Percentiles rank a stretch among this genome's conserved stretches.
Conservation (phyloP, 1,140 invertebrate species). For the Ceratosolen fusciceps region DNA sequence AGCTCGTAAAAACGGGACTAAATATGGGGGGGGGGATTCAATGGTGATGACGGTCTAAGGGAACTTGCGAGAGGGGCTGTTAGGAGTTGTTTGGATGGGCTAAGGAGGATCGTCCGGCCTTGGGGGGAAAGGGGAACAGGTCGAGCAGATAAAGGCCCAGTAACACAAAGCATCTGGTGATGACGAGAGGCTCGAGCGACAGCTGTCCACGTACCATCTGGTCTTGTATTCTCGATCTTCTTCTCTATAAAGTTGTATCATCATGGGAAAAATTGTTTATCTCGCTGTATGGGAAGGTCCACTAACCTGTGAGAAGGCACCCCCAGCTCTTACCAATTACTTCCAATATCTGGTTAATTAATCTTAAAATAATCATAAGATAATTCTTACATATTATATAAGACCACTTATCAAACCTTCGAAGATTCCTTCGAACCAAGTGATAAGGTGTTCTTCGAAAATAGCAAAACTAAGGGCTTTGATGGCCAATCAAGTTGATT, state of each 20-base stretch:
- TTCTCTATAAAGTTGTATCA: neutral
- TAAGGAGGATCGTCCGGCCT: neutral
- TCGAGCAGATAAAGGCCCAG: neutral
- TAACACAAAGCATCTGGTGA: conserved; percentile 16
- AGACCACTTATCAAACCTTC: no score
- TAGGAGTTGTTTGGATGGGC: neutral
- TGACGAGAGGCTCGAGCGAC: conserved; percentile 4
- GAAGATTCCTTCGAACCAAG: no score
- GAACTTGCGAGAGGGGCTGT: neutral
- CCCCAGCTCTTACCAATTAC: neutral
- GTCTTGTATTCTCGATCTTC: neutral
- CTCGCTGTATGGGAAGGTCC: neutral
- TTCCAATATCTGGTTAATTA: neutral
- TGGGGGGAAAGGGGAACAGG: no score
- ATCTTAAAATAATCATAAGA: no score
- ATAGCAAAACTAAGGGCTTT: no score
- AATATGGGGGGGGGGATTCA: neutral
- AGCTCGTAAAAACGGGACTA: neutral
- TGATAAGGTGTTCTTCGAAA: no score
- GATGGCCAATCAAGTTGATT: no score
- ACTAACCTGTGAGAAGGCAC: conserved; percentile 8
- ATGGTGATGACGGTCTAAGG: neutral
- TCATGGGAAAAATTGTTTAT: neutral
- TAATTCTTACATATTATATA: no score
- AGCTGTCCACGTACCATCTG: conserved; percentile 7